phyloP scores from a whole-genome alignment of 2,888 invertebrate genomes.

The Carterocephalus palaemon region DNA sequence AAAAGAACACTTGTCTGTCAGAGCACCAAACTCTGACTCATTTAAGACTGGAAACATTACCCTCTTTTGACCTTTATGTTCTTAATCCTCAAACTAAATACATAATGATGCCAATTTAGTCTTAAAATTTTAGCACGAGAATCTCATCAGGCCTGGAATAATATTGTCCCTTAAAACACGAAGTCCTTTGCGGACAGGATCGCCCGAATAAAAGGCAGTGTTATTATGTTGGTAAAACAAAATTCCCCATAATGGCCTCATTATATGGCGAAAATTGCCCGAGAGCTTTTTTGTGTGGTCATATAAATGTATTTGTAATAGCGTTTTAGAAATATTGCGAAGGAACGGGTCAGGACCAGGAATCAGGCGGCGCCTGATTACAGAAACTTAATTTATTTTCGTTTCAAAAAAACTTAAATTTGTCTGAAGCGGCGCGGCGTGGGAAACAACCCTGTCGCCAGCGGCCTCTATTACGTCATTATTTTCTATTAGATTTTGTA shows the following conservation, averaged over 20 bases:
- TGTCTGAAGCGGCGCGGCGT: conserved; percentile 71
- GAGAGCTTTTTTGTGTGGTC: conserved; percentile 75
- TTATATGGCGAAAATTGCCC: conserved; percentile 79
- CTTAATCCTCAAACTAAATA: conserved; percentile 68
- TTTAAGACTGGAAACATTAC: conserved; percentile 34
- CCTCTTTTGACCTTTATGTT: conserved; percentile 59
- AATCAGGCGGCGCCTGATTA: conserved; percentile 71
- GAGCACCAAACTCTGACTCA: conserved; percentile 9
- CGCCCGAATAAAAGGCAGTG: conserved; percentile 73
- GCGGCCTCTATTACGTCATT: conserved; percentile 77
- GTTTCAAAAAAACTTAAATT: conserved; percentile 64
- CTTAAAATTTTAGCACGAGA: conserved; percentile 76
- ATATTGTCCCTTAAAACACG: conserved; percentile 74
- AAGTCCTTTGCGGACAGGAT: conserved; percentile 68
- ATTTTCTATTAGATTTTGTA: conserved; percentile 77
- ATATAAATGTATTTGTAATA: conserved; percentile 79
- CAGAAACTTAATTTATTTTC: conserved; percentile 78
- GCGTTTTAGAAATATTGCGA: conserved; percentile 78
- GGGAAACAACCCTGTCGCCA: conserved; percentile 77
- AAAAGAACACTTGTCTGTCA: too few species aligned
- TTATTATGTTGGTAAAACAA: conserved; percentile 79
- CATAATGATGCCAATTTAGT: conserved; percentile 72
- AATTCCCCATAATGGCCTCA: conserved; percentile 78
- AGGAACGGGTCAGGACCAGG: conserved; percentile 71
- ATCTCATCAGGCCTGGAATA: conserved; percentile 72